phyloP scores from a whole-genome alignment of 2,113 vertebrate species.

The Coryphaenoides rupestris region DNA sequence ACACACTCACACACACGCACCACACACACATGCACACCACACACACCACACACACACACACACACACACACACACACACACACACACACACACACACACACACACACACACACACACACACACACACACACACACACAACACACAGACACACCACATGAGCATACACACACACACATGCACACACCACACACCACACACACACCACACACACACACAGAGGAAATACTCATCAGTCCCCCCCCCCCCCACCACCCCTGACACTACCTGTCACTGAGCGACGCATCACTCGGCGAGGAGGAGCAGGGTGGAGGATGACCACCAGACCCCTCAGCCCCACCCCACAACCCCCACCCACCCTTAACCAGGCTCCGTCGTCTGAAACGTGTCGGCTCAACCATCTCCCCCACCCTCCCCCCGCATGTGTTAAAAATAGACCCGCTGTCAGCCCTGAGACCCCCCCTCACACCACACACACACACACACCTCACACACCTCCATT shows the following conservation, averaged over 20 bases:
- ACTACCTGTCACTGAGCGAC: slow-evolving; percentile 48
- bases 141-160: slow-evolving; percentile 2
- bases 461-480: no score
- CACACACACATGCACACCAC: neutral
- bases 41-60: neutral
- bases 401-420: slow-evolving; percentile 44
- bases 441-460: slow-evolving; percentile 31
- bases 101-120: neutral
- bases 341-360: no score
- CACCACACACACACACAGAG: slow-evolving; percentile 27
- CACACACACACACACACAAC: slow-evolving; percentile 3
- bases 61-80: neutral
- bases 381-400: slow-evolving; percentile 57
- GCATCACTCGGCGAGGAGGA: slow-evolving; percentile 35
- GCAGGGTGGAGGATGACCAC: slow-evolving; percentile 13
- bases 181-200: slow-evolving; percentile 2
- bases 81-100: neutral
- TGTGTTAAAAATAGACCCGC: slow-evolving; percentile 56
- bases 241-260: slow-evolving; percentile 44
- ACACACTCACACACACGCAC: neutral
- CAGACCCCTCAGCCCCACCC: no score
- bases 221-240: slow-evolving; percentile 21
- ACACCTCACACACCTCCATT: neutral
- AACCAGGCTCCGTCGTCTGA: slow-evolving; percentile 14
- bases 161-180: slow-evolving; percentile 15